A percentile compares a stretch with the other conserved stretches of the same genome.
Evolutionary conservation across 2,888 invertebrate genomes (phyloP).

Genomic region (Caenorhabditis imperialis): DNA sequence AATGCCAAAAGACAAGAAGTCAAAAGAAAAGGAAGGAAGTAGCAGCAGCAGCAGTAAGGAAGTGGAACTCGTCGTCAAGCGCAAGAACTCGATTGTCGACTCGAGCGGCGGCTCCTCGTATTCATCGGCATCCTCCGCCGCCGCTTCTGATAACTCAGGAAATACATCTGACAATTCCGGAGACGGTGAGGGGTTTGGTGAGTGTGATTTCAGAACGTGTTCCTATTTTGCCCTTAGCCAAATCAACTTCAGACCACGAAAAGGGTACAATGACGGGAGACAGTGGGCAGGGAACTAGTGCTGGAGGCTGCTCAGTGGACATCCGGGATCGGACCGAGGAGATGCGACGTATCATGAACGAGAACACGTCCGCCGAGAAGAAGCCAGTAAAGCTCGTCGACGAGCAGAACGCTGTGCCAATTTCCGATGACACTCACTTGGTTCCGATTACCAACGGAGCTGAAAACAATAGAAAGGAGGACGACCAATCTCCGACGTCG

Average conservation of each 20-base stretch:
- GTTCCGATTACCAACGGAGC: conserved; percentile 4
- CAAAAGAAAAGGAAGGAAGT: conserved; percentile 9
- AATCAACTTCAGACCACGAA: conserved; percentile 47
- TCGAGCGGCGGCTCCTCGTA: conserved; percentile 23
- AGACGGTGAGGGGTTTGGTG: conserved; percentile 22
- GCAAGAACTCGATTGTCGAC: conserved; percentile 38
- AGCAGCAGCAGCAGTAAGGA: conserved; percentile 17
- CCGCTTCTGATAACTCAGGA: background rate
- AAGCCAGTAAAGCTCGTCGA: background rate
- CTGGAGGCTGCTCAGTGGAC: background rate
- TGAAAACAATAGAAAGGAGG: background rate
- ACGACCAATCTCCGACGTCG: conserved; percentile 1
- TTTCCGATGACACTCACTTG: conserved; percentile 16
- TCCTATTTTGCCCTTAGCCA: too few species aligned
- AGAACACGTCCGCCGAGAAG: background rate
- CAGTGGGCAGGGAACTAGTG: conserved; percentile 2
- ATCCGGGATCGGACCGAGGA: conserved; percentile 26
- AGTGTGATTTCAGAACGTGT: background rate
- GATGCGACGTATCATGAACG: conserved; percentile 3
- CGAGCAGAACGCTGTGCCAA: conserved; percentile 3
- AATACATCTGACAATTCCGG: conserved; percentile 15
- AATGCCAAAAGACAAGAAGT: conserved; percentile 52
- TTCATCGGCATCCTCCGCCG: conserved; percentile 10
- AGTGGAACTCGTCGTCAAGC: conserved; percentile 19
- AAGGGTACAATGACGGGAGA: conserved; percentile 47